Percentiles rank a stretch among this genome's conserved stretches.
Conservation (phyloP, 2,888 invertebrate genomes). For the Hedychridium roseum region DNA sequence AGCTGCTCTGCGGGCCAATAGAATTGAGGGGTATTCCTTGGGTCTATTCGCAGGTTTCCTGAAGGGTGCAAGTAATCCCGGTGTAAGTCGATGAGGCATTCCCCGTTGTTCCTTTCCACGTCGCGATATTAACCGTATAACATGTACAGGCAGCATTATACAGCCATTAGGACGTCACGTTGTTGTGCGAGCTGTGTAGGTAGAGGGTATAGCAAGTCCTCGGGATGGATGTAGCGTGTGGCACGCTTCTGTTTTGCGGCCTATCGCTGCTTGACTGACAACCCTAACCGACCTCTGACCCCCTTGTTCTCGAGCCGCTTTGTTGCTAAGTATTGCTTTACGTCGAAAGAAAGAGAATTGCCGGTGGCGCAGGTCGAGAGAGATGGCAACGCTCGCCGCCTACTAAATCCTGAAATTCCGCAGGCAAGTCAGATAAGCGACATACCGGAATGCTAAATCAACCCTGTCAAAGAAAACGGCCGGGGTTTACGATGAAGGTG, state of each 20-base stretch:
- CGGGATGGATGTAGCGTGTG: slow-evolving; percentile 42
- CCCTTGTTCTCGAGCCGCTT: slow-evolving; percentile 6
- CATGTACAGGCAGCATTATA: slow-evolving; percentile 41
- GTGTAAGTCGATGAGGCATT: slow-evolving; percentile 25
- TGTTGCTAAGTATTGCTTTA: slow-evolving; percentile 12
- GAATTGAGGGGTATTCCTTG: no score
- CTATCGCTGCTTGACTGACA: slow-evolving; percentile 48
- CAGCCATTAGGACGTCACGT: slow-evolving; percentile 47
- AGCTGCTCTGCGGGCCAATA: no score
- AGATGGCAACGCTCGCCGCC: no score
- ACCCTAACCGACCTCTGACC: slow-evolving; percentile 37
- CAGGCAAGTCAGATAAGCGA: slow-evolving; percentile 19
- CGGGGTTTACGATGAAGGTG: no score
- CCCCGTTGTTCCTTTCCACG: slow-evolving; percentile 39
- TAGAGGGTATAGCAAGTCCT: slow-evolving; percentile 6
- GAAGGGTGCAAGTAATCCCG: not conserved
- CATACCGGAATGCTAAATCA: slow-evolving; percentile 12
- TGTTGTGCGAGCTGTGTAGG: slow-evolving; percentile 22
- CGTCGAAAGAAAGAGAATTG: no score
- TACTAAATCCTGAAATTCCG: slow-evolving; percentile 33
- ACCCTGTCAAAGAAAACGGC: not conserved
- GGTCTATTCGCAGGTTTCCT: no score
- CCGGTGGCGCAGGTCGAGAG: no score
- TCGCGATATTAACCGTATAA: slow-evolving; percentile 39
- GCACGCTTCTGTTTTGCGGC: slow-evolving; percentile 41